These are phyloP conservation scores for Geodia barretti DNA, from an alignment of 37 sponge, comb jelly and placozoan genomes.

Conservation along the genomic window DNA sequence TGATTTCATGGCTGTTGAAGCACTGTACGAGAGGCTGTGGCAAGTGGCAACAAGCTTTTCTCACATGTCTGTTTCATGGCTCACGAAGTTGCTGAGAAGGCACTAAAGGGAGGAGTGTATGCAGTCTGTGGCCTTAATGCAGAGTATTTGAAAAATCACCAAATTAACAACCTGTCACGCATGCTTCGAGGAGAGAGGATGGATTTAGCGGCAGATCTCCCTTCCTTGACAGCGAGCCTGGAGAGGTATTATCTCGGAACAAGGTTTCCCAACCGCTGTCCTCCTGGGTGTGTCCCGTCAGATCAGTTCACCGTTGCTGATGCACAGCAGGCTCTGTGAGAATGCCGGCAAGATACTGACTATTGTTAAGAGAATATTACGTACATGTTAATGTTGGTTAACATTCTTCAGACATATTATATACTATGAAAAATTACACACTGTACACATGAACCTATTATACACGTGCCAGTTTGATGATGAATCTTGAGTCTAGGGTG, in stretches of 20 bases:
- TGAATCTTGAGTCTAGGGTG: no score
- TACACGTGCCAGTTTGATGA: no score
- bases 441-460: no score
- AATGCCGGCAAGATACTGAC: no score
- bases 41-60: not conserved
- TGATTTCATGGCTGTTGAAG: slow-evolving; percentile 21
- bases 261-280: slow-evolving; percentile 42
- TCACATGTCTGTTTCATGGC: slow-evolving; percentile 51
- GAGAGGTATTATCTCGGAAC: slow-evolving; percentile 28
- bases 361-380: no score
- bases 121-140: slow-evolving; percentile 14
- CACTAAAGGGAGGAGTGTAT: slow-evolving; percentile 66
- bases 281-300: not conserved
- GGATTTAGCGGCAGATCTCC: not conserved
- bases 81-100: slow-evolving; percentile 59
- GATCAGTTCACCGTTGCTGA: not conserved
- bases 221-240: not conserved
- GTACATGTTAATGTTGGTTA: no score
- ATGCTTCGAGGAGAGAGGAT: not conserved
- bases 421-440: no score
- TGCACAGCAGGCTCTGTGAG: no score
- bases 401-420: no score
- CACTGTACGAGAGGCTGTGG: not conserved
- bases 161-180: not conserved
- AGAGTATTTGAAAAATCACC: slow-evolving; percentile 1